Percentiles rank a stretch among this genome's conserved stretches.
Conservation (phyloP, 1,140 invertebrate species). For the Halesus radiatus region DNA sequence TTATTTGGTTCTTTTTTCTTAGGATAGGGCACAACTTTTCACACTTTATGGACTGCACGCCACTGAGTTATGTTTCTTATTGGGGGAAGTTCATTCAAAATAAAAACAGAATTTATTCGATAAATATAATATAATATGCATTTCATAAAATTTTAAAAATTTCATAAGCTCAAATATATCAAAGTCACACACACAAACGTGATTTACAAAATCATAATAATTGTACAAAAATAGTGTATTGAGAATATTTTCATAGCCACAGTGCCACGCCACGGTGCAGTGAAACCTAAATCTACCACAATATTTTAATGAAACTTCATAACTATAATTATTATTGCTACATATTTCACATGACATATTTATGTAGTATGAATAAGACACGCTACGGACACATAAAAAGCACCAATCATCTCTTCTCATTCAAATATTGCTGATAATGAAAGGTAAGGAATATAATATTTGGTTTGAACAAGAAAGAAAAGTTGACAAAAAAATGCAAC, state of each 20-base stretch:
- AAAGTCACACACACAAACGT: constrained; percentile 12
- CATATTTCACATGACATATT: background rate
- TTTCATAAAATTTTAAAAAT: constrained; percentile 2
- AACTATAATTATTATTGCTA: constrained; percentile 27
- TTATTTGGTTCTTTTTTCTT: too few relatives aligned
- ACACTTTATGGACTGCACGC: too few relatives aligned
- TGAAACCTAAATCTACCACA: background rate
- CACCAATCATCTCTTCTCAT: constrained; percentile 3
- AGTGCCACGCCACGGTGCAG: background rate
- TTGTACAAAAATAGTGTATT: constrained; percentile 33
- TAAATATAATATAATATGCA: constrained; percentile 35
- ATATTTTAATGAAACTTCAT: too few relatives aligned
- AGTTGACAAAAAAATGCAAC: constrained; percentile 2
- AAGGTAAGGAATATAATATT: constrained; percentile 23
- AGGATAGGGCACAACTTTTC: too few relatives aligned
- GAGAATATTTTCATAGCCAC: constrained; percentile 11
- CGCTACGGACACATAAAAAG: constrained; percentile 1
- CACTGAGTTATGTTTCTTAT: background rate
- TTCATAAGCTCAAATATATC: constrained; percentile 29
- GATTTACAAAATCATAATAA: background rate
- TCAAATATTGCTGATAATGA: constrained; percentile 11
- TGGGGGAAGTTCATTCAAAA: background rate
- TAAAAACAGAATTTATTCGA: constrained; percentile 16
- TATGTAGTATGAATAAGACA: constrained; percentile 8
- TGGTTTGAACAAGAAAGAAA: constrained; percentile 31